Evolutionary conservation across 2,797 vertebrate genomes (phyloP).

Genomic region (Tokudaia tokunoshimensis): DNA sequence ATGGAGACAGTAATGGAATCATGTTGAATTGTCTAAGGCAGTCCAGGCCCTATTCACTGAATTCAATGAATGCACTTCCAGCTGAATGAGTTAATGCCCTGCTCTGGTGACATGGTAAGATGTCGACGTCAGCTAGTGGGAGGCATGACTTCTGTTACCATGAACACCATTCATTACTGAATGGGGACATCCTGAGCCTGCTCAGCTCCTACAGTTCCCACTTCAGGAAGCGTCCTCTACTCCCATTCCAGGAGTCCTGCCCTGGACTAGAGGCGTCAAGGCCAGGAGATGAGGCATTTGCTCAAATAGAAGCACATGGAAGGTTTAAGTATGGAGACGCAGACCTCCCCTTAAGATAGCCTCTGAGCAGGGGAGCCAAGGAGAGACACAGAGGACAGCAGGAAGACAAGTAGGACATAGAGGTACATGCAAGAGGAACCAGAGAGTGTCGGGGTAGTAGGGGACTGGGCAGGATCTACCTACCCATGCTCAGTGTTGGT

Average conservation of each 20-base stretch:
- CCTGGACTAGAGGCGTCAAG: not conserved
- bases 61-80: not conserved
- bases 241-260: not conserved
- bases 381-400: not conserved
- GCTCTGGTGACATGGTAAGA: not conserved
- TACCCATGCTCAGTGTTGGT: accelerated
- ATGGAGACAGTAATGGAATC: not conserved
- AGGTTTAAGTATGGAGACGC: not conserved
- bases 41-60: not conserved
- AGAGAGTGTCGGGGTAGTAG: not conserved
- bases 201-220: too few species aligned
- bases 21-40: not conserved
- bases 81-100: not conserved
- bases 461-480: not conserved
- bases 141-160: not conserved
- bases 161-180: not conserved
- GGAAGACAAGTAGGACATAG: not conserved
- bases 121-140: too few species aligned
- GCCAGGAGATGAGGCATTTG: not conserved
- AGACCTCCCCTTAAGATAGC: not conserved
- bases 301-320: too few species aligned
- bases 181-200: not conserved
- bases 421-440: not conserved
- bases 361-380: not conserved
- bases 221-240: not conserved